These are phyloP conservation scores for Erpetoichthys calabaricus DNA, from an alignment of 2,797 vertebrate species.

Conservation along the genomic window DNA sequence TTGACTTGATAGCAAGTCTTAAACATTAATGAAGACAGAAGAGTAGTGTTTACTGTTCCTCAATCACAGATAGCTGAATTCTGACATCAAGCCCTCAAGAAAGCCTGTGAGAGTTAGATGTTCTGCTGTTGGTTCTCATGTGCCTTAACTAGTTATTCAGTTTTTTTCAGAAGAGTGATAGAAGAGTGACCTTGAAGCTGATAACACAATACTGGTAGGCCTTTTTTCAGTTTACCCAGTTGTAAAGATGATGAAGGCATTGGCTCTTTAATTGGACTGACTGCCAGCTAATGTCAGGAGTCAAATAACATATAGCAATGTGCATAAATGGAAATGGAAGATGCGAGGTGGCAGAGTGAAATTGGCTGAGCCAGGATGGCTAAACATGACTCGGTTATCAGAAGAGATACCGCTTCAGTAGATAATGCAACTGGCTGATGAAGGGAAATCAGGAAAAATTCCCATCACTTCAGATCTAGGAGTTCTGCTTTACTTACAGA, in stretches of 20 bases:
- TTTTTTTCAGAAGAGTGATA: too few species aligned
- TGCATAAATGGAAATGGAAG: slow-evolving; percentile 6
- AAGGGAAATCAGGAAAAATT: slow-evolving; percentile 11
- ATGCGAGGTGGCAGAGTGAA: slow-evolving; percentile 8
- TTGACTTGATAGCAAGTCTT: too few species aligned
- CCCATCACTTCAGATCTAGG: slow-evolving; percentile 5
- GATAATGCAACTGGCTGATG: not conserved
- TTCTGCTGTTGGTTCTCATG: too few species aligned
- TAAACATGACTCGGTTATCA: not conserved
- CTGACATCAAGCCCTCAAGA: too few species aligned
- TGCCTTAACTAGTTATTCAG: too few species aligned
- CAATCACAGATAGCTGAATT: too few species aligned
- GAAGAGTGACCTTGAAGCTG: too few species aligned
- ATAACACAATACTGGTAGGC: too few species aligned
- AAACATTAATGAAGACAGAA: too few species aligned
- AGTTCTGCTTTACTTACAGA: slow-evolving; percentile 2
- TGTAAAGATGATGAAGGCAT: not conserved
- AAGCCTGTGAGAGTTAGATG: too few species aligned
- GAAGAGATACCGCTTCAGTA: slow-evolving; percentile 1
- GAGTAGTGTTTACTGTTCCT: too few species aligned
- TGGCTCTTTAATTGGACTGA: not conserved
- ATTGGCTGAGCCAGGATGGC: slow-evolving; percentile 7
- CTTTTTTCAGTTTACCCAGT: too few species aligned
- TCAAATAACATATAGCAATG: slow-evolving; percentile 4
- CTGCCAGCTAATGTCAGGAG: not conserved